Evolutionary conservation across 1,140 invertebrate species (phyloP).

Genomic region (Leucophenga varia): DNA sequence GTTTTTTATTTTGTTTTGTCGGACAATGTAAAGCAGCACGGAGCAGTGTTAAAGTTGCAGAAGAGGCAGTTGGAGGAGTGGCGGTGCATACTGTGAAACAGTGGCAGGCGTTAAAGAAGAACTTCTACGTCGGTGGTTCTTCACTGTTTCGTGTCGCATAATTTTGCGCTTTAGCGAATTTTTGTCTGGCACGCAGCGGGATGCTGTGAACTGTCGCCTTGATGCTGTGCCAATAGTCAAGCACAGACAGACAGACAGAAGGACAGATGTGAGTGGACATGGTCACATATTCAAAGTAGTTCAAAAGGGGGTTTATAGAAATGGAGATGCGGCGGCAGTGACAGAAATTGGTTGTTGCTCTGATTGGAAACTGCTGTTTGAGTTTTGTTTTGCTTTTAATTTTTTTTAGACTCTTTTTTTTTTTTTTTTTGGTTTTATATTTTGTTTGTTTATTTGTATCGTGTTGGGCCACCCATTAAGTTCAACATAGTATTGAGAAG

Average conservation of each 20-base stretch:
- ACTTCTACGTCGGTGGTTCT: background rate
- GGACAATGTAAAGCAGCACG: constrained; percentile 5
- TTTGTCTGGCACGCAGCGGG: constrained; percentile 13
- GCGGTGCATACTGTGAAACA: no score
- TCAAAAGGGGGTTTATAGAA: no score
- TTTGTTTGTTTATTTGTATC: background rate
- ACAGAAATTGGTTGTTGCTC: constrained; percentile 51
- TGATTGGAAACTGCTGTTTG: constrained; percentile 56
- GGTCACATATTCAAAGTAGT: no score
- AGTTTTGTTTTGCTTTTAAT: constrained; percentile 36
- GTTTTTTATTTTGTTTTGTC: constrained; percentile 50
- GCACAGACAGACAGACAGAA: no score
- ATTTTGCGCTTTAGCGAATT: constrained; percentile 14
- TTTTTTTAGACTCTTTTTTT: background rate
- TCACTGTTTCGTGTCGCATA: constrained; percentile 52
- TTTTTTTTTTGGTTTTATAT: constrained; percentile 38
- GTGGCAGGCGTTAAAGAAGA: background rate
- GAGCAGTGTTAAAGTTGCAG: background rate
- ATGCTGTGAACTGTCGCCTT: constrained; percentile 30
- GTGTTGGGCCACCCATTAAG: constrained; percentile 46
- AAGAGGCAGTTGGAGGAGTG: background rate
- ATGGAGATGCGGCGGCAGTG: no score
- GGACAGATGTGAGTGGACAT: no score
- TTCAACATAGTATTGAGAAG: constrained; percentile 15
- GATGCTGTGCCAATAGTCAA: no score